Base-by-base conservation (phyloP, 1,140 invertebrate species). In the Drosophila parabipectinata region DNA sequence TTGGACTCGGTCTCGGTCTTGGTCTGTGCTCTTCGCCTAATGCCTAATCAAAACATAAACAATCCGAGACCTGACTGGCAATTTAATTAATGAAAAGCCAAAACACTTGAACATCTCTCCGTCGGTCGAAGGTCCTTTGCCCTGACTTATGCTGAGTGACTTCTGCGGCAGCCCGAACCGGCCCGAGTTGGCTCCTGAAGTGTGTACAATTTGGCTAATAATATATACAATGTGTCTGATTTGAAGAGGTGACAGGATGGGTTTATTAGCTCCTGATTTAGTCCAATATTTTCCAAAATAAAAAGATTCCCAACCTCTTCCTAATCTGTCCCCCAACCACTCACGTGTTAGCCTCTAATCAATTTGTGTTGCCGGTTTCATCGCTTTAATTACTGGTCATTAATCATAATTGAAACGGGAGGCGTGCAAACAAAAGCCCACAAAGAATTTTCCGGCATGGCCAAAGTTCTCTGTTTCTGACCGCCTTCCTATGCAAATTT, bases 31-130 rank as follows among this genome's bases (percentile, higher is more conserved):
- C 21, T 50, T 15, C 45, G 51, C 15, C 26, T 72, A 76, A 81
- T 81, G 72, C 58, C 69, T 66, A 73, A 85, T 84, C 81, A 85
- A 77, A 84, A 77, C 81, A 85, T 56, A 77, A 72, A 69, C 76
- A 60, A 54, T 39, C 41, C 39, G 3, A 47, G 15, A 47, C 9
- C 44, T 21, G 60, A 72, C 55, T 64, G 62, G 60, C 74, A 66
- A 76, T 87, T 79, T 82, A 87, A 87, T 88, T 82, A 88, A 87
- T 87, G 83, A 78, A 78, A 82, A 82, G 58, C 53, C 61, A 74
- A 82, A 79, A 72, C 78, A 87, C 71, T 87, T 87, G 52, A 68
- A 28, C 64, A 67, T 37, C 21, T 34, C 34, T 53, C 26, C 30
- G 57, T 21, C 10, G 52, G 34, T 51, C 44, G 28, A 14, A 58